These are phyloP conservation scores for Acholoe squamosa DNA, from an alignment of 2,888 invertebrate species.

Conservation along the genomic window DNA sequence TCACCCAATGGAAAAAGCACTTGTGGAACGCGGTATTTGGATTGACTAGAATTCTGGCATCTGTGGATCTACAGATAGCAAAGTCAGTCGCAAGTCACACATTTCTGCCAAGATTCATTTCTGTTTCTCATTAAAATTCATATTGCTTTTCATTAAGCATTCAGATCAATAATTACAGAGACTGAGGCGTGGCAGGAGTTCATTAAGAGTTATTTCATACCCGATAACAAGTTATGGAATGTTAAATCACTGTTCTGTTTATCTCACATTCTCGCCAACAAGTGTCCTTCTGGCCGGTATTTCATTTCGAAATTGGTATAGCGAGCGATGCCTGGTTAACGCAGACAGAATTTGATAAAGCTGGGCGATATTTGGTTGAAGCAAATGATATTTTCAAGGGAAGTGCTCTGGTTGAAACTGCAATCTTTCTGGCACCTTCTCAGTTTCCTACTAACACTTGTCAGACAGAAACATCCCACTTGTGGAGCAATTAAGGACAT, in stretches of 20 bases:
- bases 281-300: not conserved
- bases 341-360: not conserved
- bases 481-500: not conserved
- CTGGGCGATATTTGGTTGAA: too few species aligned
- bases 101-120: not conserved
- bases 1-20: too few species aligned
- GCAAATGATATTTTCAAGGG: too few species aligned
- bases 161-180: not conserved
- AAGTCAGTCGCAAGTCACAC: too few species aligned
- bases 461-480: not conserved
- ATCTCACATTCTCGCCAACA: not conserved
- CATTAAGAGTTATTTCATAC: not conserved
- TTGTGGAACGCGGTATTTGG: too few species aligned
- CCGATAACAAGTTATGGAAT: conserved; percentile 5
- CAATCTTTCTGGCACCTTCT: not conserved
- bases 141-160: not conserved
- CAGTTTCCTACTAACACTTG: not conserved
- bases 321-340: too few species aligned
- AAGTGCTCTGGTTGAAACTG: too few species aligned
- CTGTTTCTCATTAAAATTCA: not conserved
- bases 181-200: not conserved
- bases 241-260: not conserved
- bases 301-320: not conserved
- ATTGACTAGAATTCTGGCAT: too few species aligned
- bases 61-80: too few species aligned